Percentiles rank a stretch among this genome's conserved stretches.
phyloP scores from a whole-genome alignment of 2,888 invertebrate genomes.

The Boloria selene region DNA sequence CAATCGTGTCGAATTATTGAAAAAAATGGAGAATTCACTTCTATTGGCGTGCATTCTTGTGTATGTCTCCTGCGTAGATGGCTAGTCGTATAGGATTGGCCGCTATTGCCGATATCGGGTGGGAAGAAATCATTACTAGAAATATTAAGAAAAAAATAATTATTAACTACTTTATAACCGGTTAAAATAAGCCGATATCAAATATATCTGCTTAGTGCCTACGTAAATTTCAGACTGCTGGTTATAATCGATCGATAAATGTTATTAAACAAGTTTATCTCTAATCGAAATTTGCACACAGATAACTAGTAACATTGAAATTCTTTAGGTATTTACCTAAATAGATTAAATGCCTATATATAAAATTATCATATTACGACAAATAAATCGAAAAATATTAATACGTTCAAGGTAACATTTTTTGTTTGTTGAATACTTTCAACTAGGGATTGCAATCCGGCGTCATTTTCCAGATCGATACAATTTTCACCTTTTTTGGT shows the following conservation, averaged over 20 bases:
- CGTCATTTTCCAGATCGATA: too few relatives aligned
- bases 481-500: too few relatives aligned
- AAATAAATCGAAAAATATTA: background rate
- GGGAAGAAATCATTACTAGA: background rate
- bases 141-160: background rate
- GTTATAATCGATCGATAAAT: slow-evolving; percentile 8
- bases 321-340: background rate
- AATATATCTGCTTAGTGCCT: background rate
- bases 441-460: too few relatives aligned
- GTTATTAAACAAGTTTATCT: slow-evolving; percentile 17
- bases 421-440: background rate
- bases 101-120: too few relatives aligned
- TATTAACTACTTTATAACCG: background rate
- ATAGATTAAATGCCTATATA: slow-evolving; percentile 5
- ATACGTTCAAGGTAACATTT: background rate
- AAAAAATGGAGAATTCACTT: too few relatives aligned
- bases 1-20: too few relatives aligned
- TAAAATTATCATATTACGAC: background rate
- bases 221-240: slow-evolving; percentile 1
- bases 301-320: background rate
- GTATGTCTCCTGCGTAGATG: too few relatives aligned
- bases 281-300: slow-evolving; percentile 13
- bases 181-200: background rate
- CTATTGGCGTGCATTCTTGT: too few relatives aligned
- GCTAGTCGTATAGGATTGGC: too few relatives aligned